A percentile compares a stretch with the other conserved stretches of the same genome.
Conservation (phyloP, 2,113 vertebrate species). For the rabbit (Oryctolagus cuniculus) region mOryCun1.1 NC_091444.1:30825501-30826000, state of each 20-base stretch:
- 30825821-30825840: too few relatives aligned
- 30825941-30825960: too few relatives aligned
- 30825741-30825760: neutral
- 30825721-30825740: neutral
- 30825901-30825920: too few relatives aligned
- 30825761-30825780: neutral
- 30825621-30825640: neutral
- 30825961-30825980: too few relatives aligned
- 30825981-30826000: too few relatives aligned
- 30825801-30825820: too few relatives aligned
- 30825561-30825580: neutral
- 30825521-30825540: neutral
- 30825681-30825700: neutral
- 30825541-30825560: neutral
- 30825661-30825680: neutral
- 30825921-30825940: too few relatives aligned
- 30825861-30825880: too few relatives aligned
- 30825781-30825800: too few relatives aligned
- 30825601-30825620: neutral
- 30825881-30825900: too few relatives aligned
- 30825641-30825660: neutral
- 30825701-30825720: neutral
- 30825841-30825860: too few relatives aligned
- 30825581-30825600: neutral
- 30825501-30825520: constrained; percentile 35